These are phyloP conservation scores for Pristionchus entomophagus DNA, from an alignment of 2,888 invertebrate genomes.

Conservation along the genomic window DNA sequence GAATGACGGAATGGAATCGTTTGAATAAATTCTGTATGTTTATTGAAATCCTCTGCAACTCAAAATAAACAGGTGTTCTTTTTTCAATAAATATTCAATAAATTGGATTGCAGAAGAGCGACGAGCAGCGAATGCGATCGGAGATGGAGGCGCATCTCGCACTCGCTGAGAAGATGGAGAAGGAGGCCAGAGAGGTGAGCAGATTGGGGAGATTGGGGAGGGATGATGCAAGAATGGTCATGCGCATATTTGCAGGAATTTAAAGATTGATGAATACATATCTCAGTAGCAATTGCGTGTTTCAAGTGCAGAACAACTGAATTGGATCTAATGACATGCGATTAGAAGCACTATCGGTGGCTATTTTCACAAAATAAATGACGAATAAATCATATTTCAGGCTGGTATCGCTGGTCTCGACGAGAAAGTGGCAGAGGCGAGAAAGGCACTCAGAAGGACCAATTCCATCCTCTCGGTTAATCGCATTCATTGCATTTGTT, in stretches of 20 bases:
- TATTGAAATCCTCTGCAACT: too few relatives aligned
- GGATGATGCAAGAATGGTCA: too few relatives aligned
- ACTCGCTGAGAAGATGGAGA: conserved; percentile 55
- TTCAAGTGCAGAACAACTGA: too few relatives aligned
- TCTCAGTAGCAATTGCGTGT: too few relatives aligned
- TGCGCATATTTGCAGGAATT: too few relatives aligned
- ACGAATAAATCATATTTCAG: conserved; percentile 44
- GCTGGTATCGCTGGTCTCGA: conserved; percentile 34
- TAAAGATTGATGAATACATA: too few relatives aligned
- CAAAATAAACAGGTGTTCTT: neutral
- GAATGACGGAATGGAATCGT: too few relatives aligned
- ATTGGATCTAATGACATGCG: too few relatives aligned
- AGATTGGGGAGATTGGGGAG: neutral
- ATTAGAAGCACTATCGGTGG: too few relatives aligned
- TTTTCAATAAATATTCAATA: neutral
- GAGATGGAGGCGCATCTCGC: conserved; percentile 60
- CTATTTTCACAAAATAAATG: too few relatives aligned
- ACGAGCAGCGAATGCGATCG: conserved; percentile 58
- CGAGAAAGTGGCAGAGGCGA: conserved; percentile 46
- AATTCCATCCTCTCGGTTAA: conserved; percentile 52
- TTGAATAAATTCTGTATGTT: too few relatives aligned
- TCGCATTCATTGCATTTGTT: neutral
- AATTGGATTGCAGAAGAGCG: conserved; percentile 51
- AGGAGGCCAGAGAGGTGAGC: conserved; percentile 47
- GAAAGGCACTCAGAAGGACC: conserved; percentile 50